Base-by-base conservation (phyloP, 1,140 invertebrate species). In the Lepidurus apus region DNA sequence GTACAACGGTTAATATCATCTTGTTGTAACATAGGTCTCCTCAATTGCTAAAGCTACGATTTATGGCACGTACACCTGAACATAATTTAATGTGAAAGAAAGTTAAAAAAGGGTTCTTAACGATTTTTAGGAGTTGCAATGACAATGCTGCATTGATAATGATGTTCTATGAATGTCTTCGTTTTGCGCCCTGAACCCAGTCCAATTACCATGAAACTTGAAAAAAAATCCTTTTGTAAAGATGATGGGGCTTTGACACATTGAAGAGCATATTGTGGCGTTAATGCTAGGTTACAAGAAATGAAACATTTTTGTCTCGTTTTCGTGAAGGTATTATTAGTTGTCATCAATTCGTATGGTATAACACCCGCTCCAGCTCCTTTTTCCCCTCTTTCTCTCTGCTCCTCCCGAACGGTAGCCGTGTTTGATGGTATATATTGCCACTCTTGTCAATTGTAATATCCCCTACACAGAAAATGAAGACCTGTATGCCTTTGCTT, bases 401-500 rank as follows among this genome's bases (percentile, higher is more conserved):
- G 53, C 53, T 65, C 53, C 53, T 65, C 53, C 21, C 17, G 3
- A 65, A 65, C 53, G 53, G 53, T 65, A 65, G 53, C 53, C 53
- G 53, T 65, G 53, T 65, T 65, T 21, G 53, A 65, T 65, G 53
- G 53, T 65, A 65, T 21, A 65, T 13, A n/a, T 65, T 65, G 21
- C 53, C 53, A 65, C 53, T 65, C 53, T 65, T 65, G 53, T 65
- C 53, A 65, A 65, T n/a, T 65, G 53, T 65, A 65, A 65, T 65
- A 65, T 65, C 53, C 53, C 53, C 53, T 65, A 13, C 53, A 65
- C 53, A 65, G 53, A 65, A 65, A 65, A 65, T 65, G 53, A 65
- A 65, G 53, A 65, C 53, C 53, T 65, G 53, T 65, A 65, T 65
- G 53, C 53, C 53, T 65, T 65, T 65, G 53, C 53, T 65, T 65